Percentiles rank a stretch among this genome's conserved stretches.
These are phyloP conservation scores for Agrypnus murinus DNA, from an alignment of 2,888 invertebrate genomes.

Conservation along the genomic window DNA sequence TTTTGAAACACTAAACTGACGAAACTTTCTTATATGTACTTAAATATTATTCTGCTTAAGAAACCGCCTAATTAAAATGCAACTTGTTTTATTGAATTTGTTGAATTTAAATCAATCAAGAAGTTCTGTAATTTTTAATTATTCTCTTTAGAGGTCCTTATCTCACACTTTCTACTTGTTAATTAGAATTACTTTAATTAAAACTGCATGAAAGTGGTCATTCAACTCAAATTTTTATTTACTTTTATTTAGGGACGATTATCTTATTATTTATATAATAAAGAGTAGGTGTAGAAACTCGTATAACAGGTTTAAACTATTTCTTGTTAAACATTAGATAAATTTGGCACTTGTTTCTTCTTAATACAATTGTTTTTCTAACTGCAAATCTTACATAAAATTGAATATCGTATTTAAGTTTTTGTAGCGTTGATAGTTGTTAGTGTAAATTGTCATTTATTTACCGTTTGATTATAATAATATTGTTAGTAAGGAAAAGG, in stretches of 20 bases:
- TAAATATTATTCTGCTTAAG: too few species aligned
- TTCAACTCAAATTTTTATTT: constrained; percentile 15
- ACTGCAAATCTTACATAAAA: background rate
- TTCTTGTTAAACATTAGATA: background rate
- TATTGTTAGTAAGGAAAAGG: too few species aligned
- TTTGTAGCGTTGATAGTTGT: too few species aligned
- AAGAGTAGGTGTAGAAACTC: constrained; percentile 3
- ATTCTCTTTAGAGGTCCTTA: background rate
- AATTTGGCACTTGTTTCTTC: constrained; percentile 5
- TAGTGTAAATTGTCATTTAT: too few species aligned
- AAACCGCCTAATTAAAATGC: too few species aligned
- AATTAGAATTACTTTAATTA: background rate
- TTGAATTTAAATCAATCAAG: background rate
- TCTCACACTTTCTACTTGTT: background rate
- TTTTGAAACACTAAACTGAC: too few species aligned
- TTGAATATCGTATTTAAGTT: background rate
- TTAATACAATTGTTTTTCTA: background rate
- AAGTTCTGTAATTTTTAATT: background rate
- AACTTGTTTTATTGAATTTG: background rate
- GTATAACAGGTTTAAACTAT: constrained; percentile 11
- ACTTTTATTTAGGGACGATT: background rate
- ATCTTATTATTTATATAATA: constrained; percentile 15
- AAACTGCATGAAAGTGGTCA: constrained; percentile 4
- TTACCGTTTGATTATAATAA: too few species aligned
- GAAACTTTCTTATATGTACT: too few species aligned